These are phyloP conservation scores for Xenus cinereus DNA, from an alignment of 2,113 vertebrate species.

Conservation along the genomic window DNA sequence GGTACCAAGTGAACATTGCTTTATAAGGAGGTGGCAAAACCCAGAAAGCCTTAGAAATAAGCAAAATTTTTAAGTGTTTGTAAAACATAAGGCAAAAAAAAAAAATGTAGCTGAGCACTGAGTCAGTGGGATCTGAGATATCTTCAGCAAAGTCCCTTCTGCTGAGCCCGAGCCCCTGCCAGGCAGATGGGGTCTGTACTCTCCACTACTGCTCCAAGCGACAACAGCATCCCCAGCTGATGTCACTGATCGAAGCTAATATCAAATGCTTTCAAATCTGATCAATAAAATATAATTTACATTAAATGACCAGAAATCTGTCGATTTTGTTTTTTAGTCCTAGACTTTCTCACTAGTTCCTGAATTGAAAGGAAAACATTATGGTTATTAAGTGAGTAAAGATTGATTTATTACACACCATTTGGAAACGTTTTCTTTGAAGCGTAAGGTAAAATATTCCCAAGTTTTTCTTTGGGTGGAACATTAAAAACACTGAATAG, in stretches of 20 bases:
- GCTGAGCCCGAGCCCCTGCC: constrained; percentile 37
- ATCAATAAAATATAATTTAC: constrained; percentile 69
- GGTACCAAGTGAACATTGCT: background rate
- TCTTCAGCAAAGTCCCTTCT: background rate
- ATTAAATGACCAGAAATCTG: constrained; percentile 60
- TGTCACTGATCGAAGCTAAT: background rate
- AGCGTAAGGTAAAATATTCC: constrained; percentile 56
- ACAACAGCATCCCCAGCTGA: constrained; percentile 55
- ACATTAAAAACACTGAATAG: constrained; percentile 20
- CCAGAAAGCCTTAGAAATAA: background rate
- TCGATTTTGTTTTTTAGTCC: constrained; percentile 30
- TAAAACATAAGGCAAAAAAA: background rate
- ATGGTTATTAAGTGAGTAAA: constrained; percentile 69
- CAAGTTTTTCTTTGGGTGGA: constrained; percentile 13
- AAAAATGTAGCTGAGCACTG: background rate
- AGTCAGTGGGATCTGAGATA: constrained; percentile 35
- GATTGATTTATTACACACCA: constrained; percentile 76
- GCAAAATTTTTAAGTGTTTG: background rate
- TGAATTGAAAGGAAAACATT: constrained; percentile 68
- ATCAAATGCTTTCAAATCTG: constrained; percentile 50
- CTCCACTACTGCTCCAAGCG: constrained; percentile 22
- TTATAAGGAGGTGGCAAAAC: background rate
- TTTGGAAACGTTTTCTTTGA: constrained; percentile 76
- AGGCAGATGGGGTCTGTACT: background rate
- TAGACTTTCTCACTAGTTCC: constrained; percentile 52